Base-by-base conservation (phyloP, 2,888 invertebrate genomes). In the Griposia aprilina region DNA sequence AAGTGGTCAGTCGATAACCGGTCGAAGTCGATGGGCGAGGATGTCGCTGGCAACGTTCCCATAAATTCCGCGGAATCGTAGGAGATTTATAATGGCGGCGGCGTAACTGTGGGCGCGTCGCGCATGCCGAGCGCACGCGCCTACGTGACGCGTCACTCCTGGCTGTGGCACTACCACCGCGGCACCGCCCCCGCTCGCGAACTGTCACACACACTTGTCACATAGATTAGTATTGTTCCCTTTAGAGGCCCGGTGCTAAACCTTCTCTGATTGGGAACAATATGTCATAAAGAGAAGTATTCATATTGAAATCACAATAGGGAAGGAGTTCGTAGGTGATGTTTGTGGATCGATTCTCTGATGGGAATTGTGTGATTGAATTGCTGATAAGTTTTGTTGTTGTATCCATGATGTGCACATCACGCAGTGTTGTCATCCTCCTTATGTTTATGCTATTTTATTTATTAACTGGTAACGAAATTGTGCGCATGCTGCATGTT, bases 11-110 rank as follows among this genome's bases (percentile, higher is more conserved):
- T 89, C 90, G 89, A 92, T 92, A 93, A 92, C 92, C 92, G 91
- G 90, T 92, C 89, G 90, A 89, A 88, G 89, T 89, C 87, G 88
- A 90, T 91, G 86, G 84, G 79, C 84, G 88, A 90, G 90, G 91
- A 91, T 91, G 90, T 92, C 88, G 90, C 90, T 91, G 93, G 91
- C 93, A 92, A 90, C 83, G 90, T 91, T 93, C 92, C 91, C 92
- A 94, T 94, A 93, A 94, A 94, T 93, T 92, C 90, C 87, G 88
- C 89, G 89, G 90, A 91, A 91, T 92, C 88, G 88, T 88, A 88
- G 83, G 84, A 91, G 90, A 91, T 93, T 92, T 91, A 92, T 91
- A 91, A 93, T 92, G 92, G 90, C 90, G 90, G 90, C 87, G 78
- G 90, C 90, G 90, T 92, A 91, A 91, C 91, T 89, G 91, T 91